Evolutionary conservation across 2,113 vertebrate species (phyloP).

Genomic region (Podocnemis expansa): DNA sequence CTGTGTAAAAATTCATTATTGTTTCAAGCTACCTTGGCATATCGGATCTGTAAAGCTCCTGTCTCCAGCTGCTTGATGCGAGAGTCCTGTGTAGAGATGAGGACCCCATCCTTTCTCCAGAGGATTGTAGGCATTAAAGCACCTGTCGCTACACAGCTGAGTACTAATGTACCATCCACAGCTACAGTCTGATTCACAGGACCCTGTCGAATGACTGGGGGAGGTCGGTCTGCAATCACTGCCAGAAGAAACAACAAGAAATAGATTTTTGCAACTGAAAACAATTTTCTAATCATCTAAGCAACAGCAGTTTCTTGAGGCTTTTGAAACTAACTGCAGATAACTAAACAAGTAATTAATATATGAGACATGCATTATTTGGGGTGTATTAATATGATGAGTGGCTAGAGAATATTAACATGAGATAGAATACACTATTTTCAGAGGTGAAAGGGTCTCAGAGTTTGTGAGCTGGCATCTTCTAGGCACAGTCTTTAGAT

Average conservation of each 20-base stretch:
- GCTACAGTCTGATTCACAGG: constrained; percentile 97
- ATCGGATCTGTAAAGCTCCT: constrained; percentile 92
- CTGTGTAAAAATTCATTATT: background rate
- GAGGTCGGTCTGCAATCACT: constrained; percentile 97
- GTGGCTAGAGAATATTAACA: constrained; percentile 62
- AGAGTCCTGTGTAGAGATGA: constrained; percentile 94
- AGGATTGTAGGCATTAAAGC: constrained; percentile 90
- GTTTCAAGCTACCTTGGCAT: constrained; percentile 87
- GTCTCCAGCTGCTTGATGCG: constrained; percentile 93
- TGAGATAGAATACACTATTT: background rate
- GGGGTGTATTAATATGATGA: constrained; percentile 52
- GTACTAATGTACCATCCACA: constrained; percentile 90
- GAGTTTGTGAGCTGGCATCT: background rate
- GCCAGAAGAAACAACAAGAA: constrained; percentile 71
- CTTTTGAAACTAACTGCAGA: constrained; percentile 81
- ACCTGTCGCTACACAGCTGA: constrained; percentile 90
- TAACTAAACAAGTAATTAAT: constrained; percentile 87
- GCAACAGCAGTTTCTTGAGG: constrained; percentile 81
- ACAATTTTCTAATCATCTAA: constrained; percentile 88
- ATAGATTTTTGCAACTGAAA: constrained; percentile 87
- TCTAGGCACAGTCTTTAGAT: background rate
- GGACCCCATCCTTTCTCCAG: constrained; percentile 93
- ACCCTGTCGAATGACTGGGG: constrained; percentile 94
- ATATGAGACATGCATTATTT: constrained; percentile 72
- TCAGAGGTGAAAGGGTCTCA: background rate